Percentiles rank a stretch among this genome's conserved stretches.
These are phyloP conservation scores for Lerista edwardsae DNA, from an alignment of 2,797 vertebrate genomes.

Conservation along the genomic window DNA sequence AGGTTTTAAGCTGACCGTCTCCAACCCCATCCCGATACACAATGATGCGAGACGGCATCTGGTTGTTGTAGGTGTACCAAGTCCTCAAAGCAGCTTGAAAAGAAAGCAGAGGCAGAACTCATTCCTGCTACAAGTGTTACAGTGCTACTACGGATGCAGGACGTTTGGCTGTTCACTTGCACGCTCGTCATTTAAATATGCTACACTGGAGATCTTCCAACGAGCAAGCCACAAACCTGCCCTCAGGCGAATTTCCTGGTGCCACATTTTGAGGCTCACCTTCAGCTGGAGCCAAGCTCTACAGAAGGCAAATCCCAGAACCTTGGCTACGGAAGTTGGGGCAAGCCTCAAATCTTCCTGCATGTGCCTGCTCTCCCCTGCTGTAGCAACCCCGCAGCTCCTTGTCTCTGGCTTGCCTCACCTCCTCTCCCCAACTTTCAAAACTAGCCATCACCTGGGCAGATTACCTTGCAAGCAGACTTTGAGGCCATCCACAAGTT, in stretches of 20 bases:
- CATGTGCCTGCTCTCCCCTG: too few species aligned
- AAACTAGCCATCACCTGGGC: too few species aligned
- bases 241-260: not conserved
- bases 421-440: too few species aligned
- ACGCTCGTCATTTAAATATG: not conserved
- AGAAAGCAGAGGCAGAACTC: not conserved
- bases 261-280: not conserved
- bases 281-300: too few species aligned
- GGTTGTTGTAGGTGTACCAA: slow-evolving; percentile 85
- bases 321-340: too few species aligned
- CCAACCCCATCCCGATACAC: slow-evolving; percentile 96
- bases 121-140: not conserved
- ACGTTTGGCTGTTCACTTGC: not conserved
- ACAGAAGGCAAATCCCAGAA: not conserved
- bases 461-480: slow-evolving; percentile 83
- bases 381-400: too few species aligned
- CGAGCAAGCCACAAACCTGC: too few species aligned
- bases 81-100: slow-evolving; percentile 85
- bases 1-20: slow-evolving; percentile 89
- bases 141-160: too few species aligned
- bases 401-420: too few species aligned
- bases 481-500: slow-evolving; percentile 93
- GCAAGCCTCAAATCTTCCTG: too few species aligned
- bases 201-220: too few species aligned
- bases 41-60: slow-evolving; percentile 89